A percentile compares a stretch with the other conserved stretches of the same genome.
Evolutionary conservation across 2,888 invertebrate genomes (phyloP).

Genomic region (Tetragonisca angustula): DNA sequence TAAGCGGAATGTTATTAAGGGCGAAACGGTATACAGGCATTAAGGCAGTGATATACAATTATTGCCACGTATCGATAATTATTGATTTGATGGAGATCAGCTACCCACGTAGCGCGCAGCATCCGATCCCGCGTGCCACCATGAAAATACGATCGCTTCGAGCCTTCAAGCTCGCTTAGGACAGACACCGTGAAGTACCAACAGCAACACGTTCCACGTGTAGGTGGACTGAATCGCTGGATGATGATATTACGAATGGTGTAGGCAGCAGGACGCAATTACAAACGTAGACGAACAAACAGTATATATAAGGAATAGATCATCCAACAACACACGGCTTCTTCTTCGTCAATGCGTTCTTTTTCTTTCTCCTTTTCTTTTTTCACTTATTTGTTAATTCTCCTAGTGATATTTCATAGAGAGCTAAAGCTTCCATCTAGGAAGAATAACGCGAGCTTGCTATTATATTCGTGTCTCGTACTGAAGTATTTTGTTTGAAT

Average conservation of each 20-base stretch:
- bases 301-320: background rate
- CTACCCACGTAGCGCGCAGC: constrained; percentile 46
- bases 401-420: background rate
- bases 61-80: constrained; percentile 58
- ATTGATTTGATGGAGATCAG: constrained; percentile 59
- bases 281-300: constrained; percentile 15
- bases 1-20: constrained; percentile 54
- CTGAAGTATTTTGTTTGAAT: background rate
- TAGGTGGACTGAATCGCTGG: constrained; percentile 41
- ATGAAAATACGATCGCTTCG: constrained; percentile 31
- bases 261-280: constrained; percentile 8
- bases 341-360: background rate
- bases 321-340: background rate
- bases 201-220: constrained; percentile 8
- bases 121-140: background rate
- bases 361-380: background rate
- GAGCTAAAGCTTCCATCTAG: background rate
- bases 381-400: too few species aligned
- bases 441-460: too few species aligned
- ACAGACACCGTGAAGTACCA: background rate
- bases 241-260: constrained; percentile 27
- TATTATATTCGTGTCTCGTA: background rate
- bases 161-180: background rate
- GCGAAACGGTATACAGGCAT: constrained; percentile 48
- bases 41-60: constrained; percentile 56